Evolutionary conservation across 2,797 vertebrate genomes (phyloP).

Genomic region (Merluccius polli): DNA sequence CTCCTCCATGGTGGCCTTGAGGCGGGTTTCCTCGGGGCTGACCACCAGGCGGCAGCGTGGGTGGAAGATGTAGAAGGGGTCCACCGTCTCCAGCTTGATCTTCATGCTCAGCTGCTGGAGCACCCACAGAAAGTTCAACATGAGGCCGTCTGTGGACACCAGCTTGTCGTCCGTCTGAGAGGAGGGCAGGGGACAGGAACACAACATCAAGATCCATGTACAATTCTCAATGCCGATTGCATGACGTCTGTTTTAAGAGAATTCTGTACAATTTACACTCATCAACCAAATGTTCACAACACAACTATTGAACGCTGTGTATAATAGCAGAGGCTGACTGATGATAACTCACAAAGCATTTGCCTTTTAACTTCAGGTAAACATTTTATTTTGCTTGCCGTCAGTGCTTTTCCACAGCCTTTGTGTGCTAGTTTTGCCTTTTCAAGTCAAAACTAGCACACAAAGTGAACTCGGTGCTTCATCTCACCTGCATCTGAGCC

Average conservation of each 20-base stretch:
- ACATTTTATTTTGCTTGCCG: background rate
- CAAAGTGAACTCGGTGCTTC: background rate
- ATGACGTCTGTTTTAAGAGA: background rate
- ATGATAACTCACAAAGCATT: no score
- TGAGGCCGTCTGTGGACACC: conserved; percentile 96
- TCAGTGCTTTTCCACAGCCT: background rate
- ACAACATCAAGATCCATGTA: background rate
- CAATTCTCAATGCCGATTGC: background rate
- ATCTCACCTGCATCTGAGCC: conserved; percentile 93
- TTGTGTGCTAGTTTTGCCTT: no score
- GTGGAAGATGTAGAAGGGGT: conserved; percentile 95
- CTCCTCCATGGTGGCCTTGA: conserved; percentile 96
- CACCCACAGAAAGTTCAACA: conserved; percentile 98
- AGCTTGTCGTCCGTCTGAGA: conserved; percentile 92
- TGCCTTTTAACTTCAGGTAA: background rate
- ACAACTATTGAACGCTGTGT: background rate
- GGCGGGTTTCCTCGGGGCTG: conserved; percentile 87
- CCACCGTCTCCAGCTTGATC: conserved; percentile 97
- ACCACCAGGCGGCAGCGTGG: conserved; percentile 89
- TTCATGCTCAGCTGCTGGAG: conserved; percentile 97
- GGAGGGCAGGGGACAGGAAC: background rate
- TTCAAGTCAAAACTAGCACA: no score
- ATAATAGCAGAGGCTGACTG: background rate
- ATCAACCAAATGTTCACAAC: background rate
- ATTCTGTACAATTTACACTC: background rate